These are phyloP conservation scores for Neosilurus hyrtlii DNA, from an alignment of 2,797 vertebrate species.

Conservation along the genomic window DNA sequence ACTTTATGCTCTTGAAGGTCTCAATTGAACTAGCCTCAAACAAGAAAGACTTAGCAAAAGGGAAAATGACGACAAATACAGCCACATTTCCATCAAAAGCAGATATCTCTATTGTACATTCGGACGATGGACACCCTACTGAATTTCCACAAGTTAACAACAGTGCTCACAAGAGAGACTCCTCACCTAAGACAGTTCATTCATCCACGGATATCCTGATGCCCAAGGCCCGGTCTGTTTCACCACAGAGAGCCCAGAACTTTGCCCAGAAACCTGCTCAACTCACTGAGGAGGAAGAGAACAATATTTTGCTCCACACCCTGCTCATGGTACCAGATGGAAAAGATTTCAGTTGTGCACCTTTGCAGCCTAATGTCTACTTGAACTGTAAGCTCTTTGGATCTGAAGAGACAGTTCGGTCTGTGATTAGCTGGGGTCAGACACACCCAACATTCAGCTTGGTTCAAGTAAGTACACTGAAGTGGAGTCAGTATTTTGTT, in stretches of 20 bases:
- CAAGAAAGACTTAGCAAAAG: constrained; percentile 65
- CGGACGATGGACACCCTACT: constrained; percentile 26
- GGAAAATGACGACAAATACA: constrained; percentile 22
- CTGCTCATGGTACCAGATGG: constrained; percentile 90
- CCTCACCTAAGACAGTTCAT: constrained; percentile 9
- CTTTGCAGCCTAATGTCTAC: constrained; percentile 78
- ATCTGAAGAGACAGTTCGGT: constrained; percentile 79
- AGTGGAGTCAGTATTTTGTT: neutral
- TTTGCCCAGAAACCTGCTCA: constrained; percentile 33
- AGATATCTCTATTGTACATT: constrained; percentile 29
- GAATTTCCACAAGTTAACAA: constrained; percentile 24
- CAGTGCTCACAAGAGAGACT: constrained; percentile 43
- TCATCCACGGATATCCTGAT: constrained; percentile 46
- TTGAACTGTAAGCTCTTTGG: constrained; percentile 90
- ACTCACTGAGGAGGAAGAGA: constrained; percentile 59
- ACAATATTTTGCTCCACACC: constrained; percentile 77
- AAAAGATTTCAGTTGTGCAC: constrained; percentile 74
- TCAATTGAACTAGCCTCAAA: constrained; percentile 77
- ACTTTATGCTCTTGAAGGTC: constrained; percentile 70
- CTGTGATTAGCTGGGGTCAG: constrained; percentile 82
- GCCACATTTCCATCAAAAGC: constrained; percentile 50
- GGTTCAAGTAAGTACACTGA: constrained; percentile 76
- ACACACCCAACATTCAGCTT: constrained; percentile 83
- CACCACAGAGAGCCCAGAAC: constrained; percentile 24
- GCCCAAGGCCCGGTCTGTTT: constrained; percentile 29